Base-by-base conservation (phyloP, 2,888 invertebrate genomes). In the Oscheius sp. region DNA sequence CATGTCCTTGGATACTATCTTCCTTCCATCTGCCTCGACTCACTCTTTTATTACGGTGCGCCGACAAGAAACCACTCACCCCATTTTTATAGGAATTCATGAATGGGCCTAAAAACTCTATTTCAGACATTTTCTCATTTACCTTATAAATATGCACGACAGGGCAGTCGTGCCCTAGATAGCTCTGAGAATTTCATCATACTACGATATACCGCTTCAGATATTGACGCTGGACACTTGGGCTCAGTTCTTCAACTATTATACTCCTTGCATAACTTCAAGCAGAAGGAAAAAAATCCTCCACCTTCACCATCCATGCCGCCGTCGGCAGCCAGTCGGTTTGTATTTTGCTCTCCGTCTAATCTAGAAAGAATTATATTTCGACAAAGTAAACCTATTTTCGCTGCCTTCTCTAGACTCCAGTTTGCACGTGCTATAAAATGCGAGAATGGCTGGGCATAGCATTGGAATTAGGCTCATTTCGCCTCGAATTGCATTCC, bases 231-330 rank as follows among this genome's bases (percentile, higher is more conserved):
- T 87, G 96, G 96, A 42, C 93, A 95, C 88, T 90, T 95, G 84
- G 95, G 94, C 89, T 92, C 96, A 46, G 94, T 96, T 58, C 90
- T 97, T 71, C 94, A 95, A 39, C 90, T 97, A 70, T 95, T 97
- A 89, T 97, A 96, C 88, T 93, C 95, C 73, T 90, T 96, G 65
- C 95, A 95, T 64, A 91, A 95, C 73, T 94, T 92, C 89, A 96
- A 96, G 64, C 70, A 72, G 66, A 70, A 74, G 63, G 65, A 70
- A 68, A 73, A 69, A 45, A 69, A 61, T 57, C 50, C 53, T 52
- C 69, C 53, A 20, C 61, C 61, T 15, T 25, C 58, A 3, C 33
- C 55, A 55, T 27, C 45, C 39, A 66, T 66, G 57, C 66, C 52
- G 27, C 55, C 66, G 10, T 20, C 31, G 45, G 57, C 53, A 15